A percentile compares a stretch with the other conserved stretches of the same genome.
These are phyloP conservation scores for Lithobius niger DNA, from an alignment of 1,140 invertebrate species.

Conservation along the genomic window DNA sequence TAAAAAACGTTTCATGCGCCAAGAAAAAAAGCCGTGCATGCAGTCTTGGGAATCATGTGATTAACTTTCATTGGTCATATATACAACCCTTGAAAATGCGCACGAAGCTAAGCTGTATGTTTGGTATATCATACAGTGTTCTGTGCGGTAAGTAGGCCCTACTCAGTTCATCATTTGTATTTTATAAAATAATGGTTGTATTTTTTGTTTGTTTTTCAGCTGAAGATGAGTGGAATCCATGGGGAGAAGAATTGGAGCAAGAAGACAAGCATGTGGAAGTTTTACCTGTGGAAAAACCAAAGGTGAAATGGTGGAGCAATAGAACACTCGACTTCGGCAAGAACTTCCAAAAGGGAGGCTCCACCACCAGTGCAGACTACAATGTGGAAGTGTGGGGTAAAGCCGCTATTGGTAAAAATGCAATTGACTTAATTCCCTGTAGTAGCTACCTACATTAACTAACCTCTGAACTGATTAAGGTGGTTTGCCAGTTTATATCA, in stretches of 20 bases:
- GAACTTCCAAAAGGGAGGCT: background rate
- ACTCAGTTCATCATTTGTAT: conserved; percentile 7
- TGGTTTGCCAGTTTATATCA: no score
- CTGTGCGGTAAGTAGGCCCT: no score
- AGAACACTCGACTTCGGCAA: background rate
- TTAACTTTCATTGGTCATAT: no score
- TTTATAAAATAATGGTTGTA: background rate
- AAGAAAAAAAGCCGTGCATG: no score
- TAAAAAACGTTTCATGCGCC: no score
- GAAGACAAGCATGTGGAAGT: conserved; percentile 12
- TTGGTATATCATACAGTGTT: no score
- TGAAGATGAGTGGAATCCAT: conserved; percentile 31
- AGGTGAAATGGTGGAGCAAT: background rate
- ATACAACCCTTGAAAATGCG: no score
- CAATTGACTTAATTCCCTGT: no score
- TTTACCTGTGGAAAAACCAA: background rate
- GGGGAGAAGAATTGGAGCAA: conserved; percentile 32
- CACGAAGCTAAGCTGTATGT: no score
- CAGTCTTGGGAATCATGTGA: no score
- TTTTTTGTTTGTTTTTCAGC: conserved; percentile 20
- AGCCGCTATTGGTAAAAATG: conserved; percentile 40
- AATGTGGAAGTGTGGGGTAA: conserved; percentile 40
- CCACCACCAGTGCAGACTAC: background rate
- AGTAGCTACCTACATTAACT: no score
- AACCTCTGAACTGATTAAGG: no score